phyloP scores from a whole-genome alignment of 2,113 vertebrate species.

The Dasyornis broadbenti region DNA sequence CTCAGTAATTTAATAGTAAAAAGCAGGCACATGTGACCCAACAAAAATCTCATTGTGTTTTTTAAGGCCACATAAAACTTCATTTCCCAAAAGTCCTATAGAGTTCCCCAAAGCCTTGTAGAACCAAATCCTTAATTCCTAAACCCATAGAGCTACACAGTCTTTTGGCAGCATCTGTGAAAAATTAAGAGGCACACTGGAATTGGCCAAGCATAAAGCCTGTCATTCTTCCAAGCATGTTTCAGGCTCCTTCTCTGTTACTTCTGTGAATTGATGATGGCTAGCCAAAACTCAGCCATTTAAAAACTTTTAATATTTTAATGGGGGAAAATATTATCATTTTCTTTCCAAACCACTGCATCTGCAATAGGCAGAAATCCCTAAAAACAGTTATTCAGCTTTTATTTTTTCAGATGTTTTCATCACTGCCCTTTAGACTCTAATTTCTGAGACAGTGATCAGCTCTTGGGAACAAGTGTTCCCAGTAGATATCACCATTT shows the following conservation, averaged over 20 bases:
- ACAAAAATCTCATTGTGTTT: neutral
- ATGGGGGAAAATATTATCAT: neutral
- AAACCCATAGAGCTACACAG: neutral
- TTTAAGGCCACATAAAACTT: neutral
- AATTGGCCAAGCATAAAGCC: neutral
- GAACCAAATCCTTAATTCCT: neutral
- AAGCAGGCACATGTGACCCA: neutral
- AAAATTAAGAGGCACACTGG: neutral
- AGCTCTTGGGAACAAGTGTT: neutral
- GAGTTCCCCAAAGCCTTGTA: neutral
- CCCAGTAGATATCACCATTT: neutral
- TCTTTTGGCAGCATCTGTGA: neutral
- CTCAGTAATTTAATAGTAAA: neutral
- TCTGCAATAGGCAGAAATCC: neutral
- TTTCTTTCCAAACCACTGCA: neutral
- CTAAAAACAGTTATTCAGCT: neutral
- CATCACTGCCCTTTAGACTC: neutral
- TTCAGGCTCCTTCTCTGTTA: neutral
- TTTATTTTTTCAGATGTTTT: neutral
- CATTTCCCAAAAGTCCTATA: neutral
- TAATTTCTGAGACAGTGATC: neutral
- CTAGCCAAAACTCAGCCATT: slow-evolving; percentile 3
- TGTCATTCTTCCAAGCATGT: neutral
- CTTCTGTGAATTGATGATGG: neutral
- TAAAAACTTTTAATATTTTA: slow-evolving; percentile 9